Conservation (phyloP, 2,797 vertebrate genomes). For the Trichosurus vulpecula region DNA sequence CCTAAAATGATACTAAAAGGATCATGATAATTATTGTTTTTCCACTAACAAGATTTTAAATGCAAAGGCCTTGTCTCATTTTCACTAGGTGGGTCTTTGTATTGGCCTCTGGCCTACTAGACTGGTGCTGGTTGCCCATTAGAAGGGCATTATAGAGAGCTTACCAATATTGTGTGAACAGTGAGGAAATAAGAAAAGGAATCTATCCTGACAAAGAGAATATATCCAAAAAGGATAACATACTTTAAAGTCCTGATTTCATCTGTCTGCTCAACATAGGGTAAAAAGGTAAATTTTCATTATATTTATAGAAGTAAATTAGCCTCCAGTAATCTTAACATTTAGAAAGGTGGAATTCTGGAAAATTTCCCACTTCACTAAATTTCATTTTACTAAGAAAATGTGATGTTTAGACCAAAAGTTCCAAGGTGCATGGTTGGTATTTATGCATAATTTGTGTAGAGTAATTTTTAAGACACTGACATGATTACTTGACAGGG, state of each 20-base stretch:
- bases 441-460: background rate
- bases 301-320: slow-evolving; percentile 34
- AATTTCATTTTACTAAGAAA: slow-evolving; percentile 29
- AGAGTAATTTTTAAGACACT: background rate
- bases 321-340: background rate
- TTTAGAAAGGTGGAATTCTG: background rate
- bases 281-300: background rate
- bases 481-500: background rate
- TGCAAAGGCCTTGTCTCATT: background rate
- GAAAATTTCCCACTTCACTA: background rate
- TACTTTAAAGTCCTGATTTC: background rate
- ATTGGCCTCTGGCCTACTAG: background rate
- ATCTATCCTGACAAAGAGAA: background rate
- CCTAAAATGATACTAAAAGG: background rate
- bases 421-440: background rate
- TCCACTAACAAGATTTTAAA: background rate
- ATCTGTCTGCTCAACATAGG: background rate
- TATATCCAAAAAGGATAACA: background rate
- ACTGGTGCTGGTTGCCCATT: background rate
- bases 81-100: background rate
- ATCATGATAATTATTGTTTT: background rate
- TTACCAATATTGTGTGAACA: background rate
- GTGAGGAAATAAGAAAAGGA: background rate
- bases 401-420: background rate
- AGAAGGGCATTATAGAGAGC: background rate